Base-by-base conservation (phyloP, 2,797 vertebrate species). In the Enteromius mattozi region DNA sequence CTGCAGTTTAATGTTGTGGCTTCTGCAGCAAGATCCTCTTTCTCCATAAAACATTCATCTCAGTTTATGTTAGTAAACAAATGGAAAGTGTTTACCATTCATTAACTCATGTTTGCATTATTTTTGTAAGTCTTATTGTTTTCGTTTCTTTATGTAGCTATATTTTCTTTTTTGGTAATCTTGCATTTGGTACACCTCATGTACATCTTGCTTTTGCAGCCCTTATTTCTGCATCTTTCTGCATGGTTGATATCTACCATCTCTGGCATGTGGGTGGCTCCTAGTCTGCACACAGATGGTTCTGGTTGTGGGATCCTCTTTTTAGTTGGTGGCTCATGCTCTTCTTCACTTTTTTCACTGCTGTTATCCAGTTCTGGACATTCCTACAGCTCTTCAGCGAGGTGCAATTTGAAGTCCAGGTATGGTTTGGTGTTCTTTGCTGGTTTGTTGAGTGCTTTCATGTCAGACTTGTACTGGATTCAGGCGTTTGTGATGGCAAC, bases 401-500 rank as follows among this genome's bases (percentile, higher is more conserved):
- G 33, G 17, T 42, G 8, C 19, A 70, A 37, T 42, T 42, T 70
- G 9, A 42, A 42, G 33, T 70, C 35, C 35, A 21, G 35, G 68
- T 21, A 70, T 35, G 87, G 83, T 45, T 89, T 3, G 12, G 65
- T 88, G 65, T 87, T 71, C 66, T 81, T 87, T 49, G 47, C 76
- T 47, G 68, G 45, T 71, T 6, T 19, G 21, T 79, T 65, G 30
- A 87, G 69, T 3, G 30, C 74, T 70, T 87, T 84, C 42, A 78
- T 84, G 68, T 89, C 82, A 86, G 61, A 83, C 69, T 76, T 87
- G 59, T 86, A 87, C 45, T 89, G 74, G 69, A 91, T 82, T 81
- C 80, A 89, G 12, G 79, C 87, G 71, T 89, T 90, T 82, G 82
- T 65, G 70, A 88, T 88, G 80, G 80, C 79, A 63, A 90, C 47